Conservation (phyloP, 2,113 vertebrate genomes). For the Lichenostomus cassidix region DNA sequence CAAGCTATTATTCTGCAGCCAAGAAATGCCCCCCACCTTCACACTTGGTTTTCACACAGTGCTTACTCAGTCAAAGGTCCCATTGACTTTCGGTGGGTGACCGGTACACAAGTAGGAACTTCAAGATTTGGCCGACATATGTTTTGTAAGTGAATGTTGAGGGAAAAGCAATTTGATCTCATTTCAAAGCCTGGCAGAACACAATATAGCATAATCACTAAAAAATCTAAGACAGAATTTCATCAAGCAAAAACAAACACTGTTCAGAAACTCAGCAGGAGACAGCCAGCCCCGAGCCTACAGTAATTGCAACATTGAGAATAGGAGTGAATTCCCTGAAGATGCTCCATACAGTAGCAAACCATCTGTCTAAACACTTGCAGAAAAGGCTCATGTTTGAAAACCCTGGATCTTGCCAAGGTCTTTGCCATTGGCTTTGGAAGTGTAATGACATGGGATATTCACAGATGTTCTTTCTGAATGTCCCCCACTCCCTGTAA, state of each 20-base stretch:
- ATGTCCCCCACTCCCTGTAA: background rate
- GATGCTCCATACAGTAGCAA: conserved; percentile 66
- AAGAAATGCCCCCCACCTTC: background rate
- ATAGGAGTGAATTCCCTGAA: conserved; percentile 63
- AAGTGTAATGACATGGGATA: conserved; percentile 17
- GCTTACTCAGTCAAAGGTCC: conserved; percentile 35
- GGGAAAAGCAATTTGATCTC: conserved; percentile 45
- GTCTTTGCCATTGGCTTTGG: conserved; percentile 60
- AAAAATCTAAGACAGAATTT: conserved; percentile 67
- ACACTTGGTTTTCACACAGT: background rate
- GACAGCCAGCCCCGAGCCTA: conserved; percentile 33
- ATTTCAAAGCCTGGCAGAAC: conserved; percentile 63
- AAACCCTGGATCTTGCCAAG: conserved; percentile 7
- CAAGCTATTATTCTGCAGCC: background rate
- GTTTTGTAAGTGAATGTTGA: conserved; percentile 32
- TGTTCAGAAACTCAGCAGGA: conserved; percentile 54
- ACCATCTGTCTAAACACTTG: conserved; percentile 69
- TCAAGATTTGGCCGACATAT: conserved; percentile 43
- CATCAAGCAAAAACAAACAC: conserved; percentile 63
- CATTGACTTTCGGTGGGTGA: conserved; percentile 12
- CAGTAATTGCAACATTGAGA: conserved; percentile 51
- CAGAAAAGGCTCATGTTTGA: conserved; percentile 49
- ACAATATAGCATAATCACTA: conserved; percentile 55
- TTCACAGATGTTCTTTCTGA: conserved; percentile 50
- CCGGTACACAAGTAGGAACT: conserved; percentile 14